phyloP scores from a whole-genome alignment of 2,113 vertebrate species.

The Sakesphorus luctuosus region DNA sequence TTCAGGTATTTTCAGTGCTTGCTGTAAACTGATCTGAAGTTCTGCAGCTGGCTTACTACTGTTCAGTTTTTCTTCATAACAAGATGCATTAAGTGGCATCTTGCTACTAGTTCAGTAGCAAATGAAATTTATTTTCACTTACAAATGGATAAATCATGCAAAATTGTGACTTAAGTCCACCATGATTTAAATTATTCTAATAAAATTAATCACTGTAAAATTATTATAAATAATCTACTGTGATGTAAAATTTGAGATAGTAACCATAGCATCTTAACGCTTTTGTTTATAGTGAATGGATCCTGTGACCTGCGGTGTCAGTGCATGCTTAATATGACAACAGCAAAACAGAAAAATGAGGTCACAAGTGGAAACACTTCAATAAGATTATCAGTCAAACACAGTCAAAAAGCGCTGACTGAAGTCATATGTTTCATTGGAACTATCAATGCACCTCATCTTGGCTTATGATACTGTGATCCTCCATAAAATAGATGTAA shows the following conservation, averaged over 20 bases:
- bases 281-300: background rate
- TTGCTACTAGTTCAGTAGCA: background rate
- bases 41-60: background rate
- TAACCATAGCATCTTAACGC: background rate
- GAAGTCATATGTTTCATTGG: background rate
- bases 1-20: slow-evolving; percentile 26
- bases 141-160: background rate
- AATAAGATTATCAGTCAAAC: background rate
- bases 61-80: slow-evolving; percentile 14
- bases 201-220: background rate
- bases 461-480: background rate
- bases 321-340: background rate
- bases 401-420: background rate
- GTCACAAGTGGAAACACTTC: background rate
- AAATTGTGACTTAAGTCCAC: background rate
- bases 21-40: background rate
- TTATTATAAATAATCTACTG: background rate
- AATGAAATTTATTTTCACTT: slow-evolving; percentile 21
- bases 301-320: background rate
- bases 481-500: background rate
- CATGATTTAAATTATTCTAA: background rate
- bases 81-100: background rate
- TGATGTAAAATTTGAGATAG: background rate
- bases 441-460: background rate
- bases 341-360: background rate